Base-by-base conservation (phyloP, 2,888 invertebrate genomes). In the Xestia rhomboidea region DNA sequence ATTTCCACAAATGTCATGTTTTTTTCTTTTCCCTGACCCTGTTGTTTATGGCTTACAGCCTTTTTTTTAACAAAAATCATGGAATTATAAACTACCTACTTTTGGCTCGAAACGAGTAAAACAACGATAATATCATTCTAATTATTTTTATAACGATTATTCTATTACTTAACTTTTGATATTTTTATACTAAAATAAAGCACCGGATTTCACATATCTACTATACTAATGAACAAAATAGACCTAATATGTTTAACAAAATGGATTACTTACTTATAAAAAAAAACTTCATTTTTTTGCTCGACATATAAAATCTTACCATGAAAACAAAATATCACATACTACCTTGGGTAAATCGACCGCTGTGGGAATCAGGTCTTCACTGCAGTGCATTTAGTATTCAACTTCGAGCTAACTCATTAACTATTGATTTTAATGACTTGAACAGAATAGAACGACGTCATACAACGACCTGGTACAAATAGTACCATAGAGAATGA, bases 331-430 rank as follows among this genome's bases (percentile, higher is more conserved):
- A 67, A 70, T 49, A 46, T 30, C 51, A 44, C n/a, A 21, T n/a
- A 60, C 15, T 81, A 49, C 77, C 63, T 73, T 74, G 68, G 62
- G 34, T 21, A n/a, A 76, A 84, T 86, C 73, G 83, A 83, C 68
- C 73, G 57, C 54, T 66, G 86, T 83, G 83, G 62, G 86, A 83
- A 83, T 34, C 46, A 69, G 82, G 83, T 71, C 63, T 63, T 60
- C 75, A 27, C 54, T 46, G 72, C 76, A 74, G 30, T 41, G 24
- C 57, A 85, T 85, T 72, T 63, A 77, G 21, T 69, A 85, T 83
- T 82, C 77, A 68, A 57, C 63, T 73, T 82, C 54, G 27, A 46
- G 34, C 49, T 68, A 85, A 83, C 68, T 73, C 68, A 75, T 62
- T 81, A 62, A 8, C 18, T 81, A 68, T 71, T 67, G 54, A 84